These are phyloP conservation scores for Drosophila tristis DNA, from an alignment of 1,140 invertebrate species.

Conservation along the genomic window DNA sequence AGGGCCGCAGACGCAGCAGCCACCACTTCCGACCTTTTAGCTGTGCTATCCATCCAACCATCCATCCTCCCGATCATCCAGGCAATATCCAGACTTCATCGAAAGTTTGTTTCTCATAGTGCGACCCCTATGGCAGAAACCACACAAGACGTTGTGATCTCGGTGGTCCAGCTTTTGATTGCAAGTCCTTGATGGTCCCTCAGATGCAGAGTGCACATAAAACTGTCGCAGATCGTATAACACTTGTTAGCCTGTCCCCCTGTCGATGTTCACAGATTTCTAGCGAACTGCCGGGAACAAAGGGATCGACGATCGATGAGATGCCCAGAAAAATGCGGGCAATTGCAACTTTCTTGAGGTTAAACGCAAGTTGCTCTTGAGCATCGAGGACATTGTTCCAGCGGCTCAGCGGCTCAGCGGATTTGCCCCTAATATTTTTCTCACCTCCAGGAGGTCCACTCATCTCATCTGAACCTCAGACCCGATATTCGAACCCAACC, in stretches of 20 bases:
- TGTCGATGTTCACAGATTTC: conserved; percentile 35
- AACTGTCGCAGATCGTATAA: conserved; percentile 69
- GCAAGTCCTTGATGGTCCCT: conserved; percentile 45
- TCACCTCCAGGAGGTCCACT: conserved; percentile 81
- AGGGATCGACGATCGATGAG: conserved; percentile 24
- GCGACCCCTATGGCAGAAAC: conserved; percentile 60
- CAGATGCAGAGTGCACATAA: conserved; percentile 13
- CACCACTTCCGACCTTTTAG: conserved; percentile 51
- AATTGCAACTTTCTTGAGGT: conserved; percentile 83
- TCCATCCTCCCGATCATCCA: neutral
- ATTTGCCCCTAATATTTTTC: conserved; percentile 77
- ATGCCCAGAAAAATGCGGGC: conserved; percentile 64
- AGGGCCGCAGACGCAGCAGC: conserved; percentile 44
- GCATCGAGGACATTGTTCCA: conserved; percentile 52
- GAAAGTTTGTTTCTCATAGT: conserved; percentile 50
- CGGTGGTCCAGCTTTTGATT: conserved; percentile 79
- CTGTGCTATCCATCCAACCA: neutral
- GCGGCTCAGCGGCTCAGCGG: conserved; percentile 31
- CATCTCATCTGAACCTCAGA: conserved; percentile 40
- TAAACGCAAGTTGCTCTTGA: conserved; percentile 81
- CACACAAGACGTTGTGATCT: conserved; percentile 64
- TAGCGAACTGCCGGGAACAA: conserved; percentile 44
- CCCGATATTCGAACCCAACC: neutral
- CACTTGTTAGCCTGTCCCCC: conserved; percentile 70
- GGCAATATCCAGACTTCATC: conserved; percentile 1